A percentile compares a stretch with the other conserved stretches of the same genome.
These are phyloP conservation scores for Marisa cornuarietis DNA, from an alignment of 1,140 invertebrate species.

Conservation along the genomic window DNA sequence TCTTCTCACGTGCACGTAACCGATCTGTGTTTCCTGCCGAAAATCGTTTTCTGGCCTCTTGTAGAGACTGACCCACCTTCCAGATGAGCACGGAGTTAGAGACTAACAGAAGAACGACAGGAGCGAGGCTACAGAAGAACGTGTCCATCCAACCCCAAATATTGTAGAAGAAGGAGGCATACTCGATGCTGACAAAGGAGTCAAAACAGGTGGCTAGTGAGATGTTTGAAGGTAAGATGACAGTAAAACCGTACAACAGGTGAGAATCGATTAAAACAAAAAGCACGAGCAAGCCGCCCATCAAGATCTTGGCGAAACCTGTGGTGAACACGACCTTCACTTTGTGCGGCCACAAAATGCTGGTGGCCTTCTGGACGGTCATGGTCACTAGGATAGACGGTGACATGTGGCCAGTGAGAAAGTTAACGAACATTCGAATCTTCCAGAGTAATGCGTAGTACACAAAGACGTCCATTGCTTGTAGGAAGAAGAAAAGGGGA, in stretches of 20 bases:
- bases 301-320: too few relatives aligned
- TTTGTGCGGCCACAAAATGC: neutral
- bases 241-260: too few relatives aligned
- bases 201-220: too few relatives aligned
- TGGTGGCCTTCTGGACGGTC: neutral
- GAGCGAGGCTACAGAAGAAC: neutral
- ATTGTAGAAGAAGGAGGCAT: neutral
- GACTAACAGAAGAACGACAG: neutral
- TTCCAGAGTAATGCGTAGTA: neutral
- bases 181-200: too few relatives aligned
- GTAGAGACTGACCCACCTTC: neutral
- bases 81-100: neutral
- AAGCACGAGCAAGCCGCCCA: too few relatives aligned
- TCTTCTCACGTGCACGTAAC: too few relatives aligned
- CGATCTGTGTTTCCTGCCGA: neutral
- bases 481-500: neutral
- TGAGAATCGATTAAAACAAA: too few relatives aligned
- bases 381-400: neutral
- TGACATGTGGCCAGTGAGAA: neutral
- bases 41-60: neutral
- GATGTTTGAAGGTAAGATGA: too few relatives aligned
- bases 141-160: neutral
- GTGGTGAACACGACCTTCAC: neutral
- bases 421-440: neutral
- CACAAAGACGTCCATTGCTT: neutral